These are phyloP conservation scores for Salticus scenicus DNA, from an alignment of 2,888 invertebrate genomes.

Conservation along the genomic window DNA sequence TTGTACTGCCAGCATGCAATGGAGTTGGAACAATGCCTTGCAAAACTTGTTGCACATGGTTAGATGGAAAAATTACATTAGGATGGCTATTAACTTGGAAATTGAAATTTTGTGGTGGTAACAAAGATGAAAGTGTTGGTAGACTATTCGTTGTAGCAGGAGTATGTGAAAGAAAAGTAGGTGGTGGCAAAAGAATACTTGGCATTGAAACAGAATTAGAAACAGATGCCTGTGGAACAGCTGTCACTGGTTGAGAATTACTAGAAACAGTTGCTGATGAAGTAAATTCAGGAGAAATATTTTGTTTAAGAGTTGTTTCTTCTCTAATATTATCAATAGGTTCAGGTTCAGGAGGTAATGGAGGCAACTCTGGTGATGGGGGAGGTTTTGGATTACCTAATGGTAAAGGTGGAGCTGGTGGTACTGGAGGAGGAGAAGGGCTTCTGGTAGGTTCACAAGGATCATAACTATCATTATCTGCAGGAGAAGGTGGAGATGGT, in stretches of 20 bases:
- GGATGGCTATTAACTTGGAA: constrained; percentile 60
- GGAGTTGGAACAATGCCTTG: constrained; percentile 56
- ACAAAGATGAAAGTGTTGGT: constrained; percentile 32
- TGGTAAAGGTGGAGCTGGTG: constrained; percentile 65
- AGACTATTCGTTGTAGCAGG: constrained; percentile 53
- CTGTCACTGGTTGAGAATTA: constrained; percentile 31
- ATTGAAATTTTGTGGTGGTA: constrained; percentile 64
- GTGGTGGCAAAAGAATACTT: constrained; percentile 72
- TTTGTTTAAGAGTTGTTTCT: constrained; percentile 13
- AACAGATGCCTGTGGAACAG: constrained; percentile 37
- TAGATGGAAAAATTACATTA: constrained; percentile 49
- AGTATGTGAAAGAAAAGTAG: constrained; percentile 72
- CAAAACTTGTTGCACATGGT: constrained; percentile 67
- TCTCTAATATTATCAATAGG: constrained; percentile 64
- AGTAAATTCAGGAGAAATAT: constrained; percentile 22
- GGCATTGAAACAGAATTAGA: constrained; percentile 65
- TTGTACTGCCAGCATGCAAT: constrained; percentile 48
- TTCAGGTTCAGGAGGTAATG: constrained; percentile 72
- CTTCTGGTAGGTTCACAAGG: constrained; percentile 94
- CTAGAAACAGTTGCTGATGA: constrained; percentile 30
- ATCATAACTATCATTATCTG: constrained; percentile 82
- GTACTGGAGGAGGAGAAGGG: constrained; percentile 65
- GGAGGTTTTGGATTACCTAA: constrained; percentile 73
- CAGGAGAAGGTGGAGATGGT: constrained; percentile 71
- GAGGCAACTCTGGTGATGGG: constrained; percentile 72